Percentiles rank a stretch among this genome's conserved stretches.
Evolutionary conservation across 2,113 vertebrate genomes (phyloP).

Genomic region (Amblyornis subalaris): DNA sequence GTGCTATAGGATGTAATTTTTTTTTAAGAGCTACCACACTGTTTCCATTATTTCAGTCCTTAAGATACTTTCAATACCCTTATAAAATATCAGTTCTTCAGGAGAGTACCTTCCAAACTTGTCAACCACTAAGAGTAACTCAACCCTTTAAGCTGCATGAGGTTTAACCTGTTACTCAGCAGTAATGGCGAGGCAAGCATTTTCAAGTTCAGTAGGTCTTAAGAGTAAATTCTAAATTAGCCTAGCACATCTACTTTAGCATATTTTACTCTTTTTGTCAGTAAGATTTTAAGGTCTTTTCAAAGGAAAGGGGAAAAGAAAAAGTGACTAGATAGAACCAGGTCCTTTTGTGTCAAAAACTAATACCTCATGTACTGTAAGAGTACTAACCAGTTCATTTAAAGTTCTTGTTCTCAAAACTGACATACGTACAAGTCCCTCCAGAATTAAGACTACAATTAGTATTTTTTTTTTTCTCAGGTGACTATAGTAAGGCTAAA

Average conservation of each 20-base stretch:
- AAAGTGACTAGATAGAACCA: background rate
- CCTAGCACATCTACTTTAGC: background rate
- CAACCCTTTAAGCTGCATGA: background rate
- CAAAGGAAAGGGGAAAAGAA: background rate
- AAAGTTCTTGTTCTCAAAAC: background rate
- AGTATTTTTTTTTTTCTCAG: background rate
- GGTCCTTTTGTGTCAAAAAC: background rate
- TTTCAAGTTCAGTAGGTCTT: background rate
- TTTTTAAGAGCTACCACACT: background rate
- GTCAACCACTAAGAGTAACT: background rate
- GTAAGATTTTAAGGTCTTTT: background rate
- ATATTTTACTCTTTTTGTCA: background rate
- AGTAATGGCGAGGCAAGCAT: background rate
- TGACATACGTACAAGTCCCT: background rate
- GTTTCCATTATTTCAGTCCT: background rate
- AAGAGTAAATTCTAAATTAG: background rate
- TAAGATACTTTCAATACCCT: background rate
- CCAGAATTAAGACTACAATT: background rate
- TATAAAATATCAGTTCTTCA: background rate
- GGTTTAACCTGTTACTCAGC: background rate
- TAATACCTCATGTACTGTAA: background rate
- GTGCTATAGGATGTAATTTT: background rate
- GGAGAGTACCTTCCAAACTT: background rate
- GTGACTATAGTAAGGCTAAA: background rate
- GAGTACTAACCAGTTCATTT: background rate